Percentiles rank a stretch among this genome's conserved stretches.
Conservation (phyloP, 1,140 invertebrate genomes). For the Meteorus sp. region DNA sequence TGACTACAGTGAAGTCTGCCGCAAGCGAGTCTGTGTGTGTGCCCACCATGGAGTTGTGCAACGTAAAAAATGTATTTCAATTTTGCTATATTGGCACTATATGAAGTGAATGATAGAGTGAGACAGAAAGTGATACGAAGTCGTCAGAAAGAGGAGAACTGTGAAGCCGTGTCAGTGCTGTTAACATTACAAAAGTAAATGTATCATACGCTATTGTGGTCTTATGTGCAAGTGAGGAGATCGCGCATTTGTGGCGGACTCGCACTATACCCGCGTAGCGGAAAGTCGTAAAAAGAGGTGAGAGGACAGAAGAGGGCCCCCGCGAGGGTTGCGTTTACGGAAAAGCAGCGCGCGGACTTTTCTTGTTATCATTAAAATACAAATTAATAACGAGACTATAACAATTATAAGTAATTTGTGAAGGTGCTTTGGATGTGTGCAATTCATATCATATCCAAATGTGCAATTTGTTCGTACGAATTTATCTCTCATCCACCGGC, state of each 20-base stretch:
- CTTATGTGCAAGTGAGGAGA: not conserved
- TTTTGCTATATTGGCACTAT: conserved; percentile 24
- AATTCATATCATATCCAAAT: no score
- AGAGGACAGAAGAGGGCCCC: conserved; percentile 9
- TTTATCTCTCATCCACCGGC: no score
- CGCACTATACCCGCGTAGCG: conserved; percentile 17
- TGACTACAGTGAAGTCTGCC: not conserved
- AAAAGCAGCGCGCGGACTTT: conserved; percentile 23
- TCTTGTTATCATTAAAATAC: not conserved
- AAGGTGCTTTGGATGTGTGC: no score
- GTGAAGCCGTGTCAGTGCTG: conserved; percentile 28
- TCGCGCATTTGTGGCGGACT: not conserved
- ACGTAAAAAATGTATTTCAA: conserved; percentile 31
- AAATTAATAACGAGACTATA: no score
- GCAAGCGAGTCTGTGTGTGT: no score
- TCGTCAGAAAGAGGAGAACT: conserved; percentile 21
- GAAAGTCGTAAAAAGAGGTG: conserved; percentile 12
- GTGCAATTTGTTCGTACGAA: no score
- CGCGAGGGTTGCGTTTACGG: conserved; percentile 22
- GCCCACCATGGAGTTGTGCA: conserved; percentile 26
- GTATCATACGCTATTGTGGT: conserved; percentile 6
- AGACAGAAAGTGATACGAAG: not conserved
- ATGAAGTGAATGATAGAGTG: conserved; percentile 11
- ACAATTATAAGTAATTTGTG: no score
- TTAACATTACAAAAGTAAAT: conserved; percentile 40